phyloP scores from a whole-genome alignment of 2,113 vertebrate species.

The Theristicus caerulescens region DNA sequence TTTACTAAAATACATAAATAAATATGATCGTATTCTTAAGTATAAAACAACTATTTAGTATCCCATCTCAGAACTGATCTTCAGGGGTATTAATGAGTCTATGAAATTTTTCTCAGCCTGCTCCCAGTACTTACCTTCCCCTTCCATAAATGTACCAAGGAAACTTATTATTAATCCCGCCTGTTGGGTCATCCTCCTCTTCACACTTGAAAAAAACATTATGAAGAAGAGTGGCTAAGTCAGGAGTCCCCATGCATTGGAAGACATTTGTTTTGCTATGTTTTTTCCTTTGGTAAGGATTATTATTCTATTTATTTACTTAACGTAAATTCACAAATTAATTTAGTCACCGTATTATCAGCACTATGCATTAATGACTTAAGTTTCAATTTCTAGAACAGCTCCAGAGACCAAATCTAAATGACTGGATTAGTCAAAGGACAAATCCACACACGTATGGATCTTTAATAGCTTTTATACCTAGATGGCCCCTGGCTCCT shows the following conservation, averaged over 20 bases:
- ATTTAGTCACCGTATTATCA: not conserved
- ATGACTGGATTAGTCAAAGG: conserved; percentile 2
- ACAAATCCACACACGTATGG: fast-evolving
- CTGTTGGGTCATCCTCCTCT: not conserved
- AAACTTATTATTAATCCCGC: conserved; percentile 26
- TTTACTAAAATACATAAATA: conserved; percentile 65
- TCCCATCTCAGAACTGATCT: conserved; percentile 78
- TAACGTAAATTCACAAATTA: not conserved
- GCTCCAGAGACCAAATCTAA: conserved; percentile 20
- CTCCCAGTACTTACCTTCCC: conserved; percentile 69
- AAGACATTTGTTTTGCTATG: not conserved
- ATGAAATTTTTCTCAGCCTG: conserved; percentile 70
- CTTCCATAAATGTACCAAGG: conserved; percentile 72
- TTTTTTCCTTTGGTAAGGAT: not conserved
- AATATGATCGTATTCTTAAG: conserved; percentile 58
- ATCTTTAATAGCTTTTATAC: not conserved
- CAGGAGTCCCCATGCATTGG: not conserved
- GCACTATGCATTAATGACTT: not conserved
- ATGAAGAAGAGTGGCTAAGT: not conserved
- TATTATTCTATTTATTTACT: not conserved
- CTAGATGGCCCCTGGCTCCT: not conserved
- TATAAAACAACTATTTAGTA: not conserved
- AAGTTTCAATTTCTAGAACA: not conserved
- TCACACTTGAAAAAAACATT: not conserved
- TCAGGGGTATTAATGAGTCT: conserved; percentile 75